Base-by-base conservation (phyloP, 2,113 vertebrate species). In the Pollachius pollachius region DNA sequence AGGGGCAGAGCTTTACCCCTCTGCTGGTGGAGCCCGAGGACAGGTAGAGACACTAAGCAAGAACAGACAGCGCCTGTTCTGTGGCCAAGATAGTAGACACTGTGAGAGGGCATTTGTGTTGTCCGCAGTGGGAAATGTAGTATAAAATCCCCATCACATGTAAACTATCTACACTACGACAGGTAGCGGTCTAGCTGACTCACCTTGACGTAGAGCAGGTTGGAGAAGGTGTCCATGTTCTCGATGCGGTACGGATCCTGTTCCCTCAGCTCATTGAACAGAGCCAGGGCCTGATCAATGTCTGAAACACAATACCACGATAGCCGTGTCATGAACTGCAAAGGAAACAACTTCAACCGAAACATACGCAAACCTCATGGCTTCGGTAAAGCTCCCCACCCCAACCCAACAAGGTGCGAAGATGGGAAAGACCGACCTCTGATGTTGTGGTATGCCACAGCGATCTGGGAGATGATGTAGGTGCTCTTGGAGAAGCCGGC, bases 211-310 rank as follows among this genome's bases (percentile, higher is more conserved):
- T 99, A 99, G 0, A 99, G 93, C 67, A 99, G 90, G 79, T 99
- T 99, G 70, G 97, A 99, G 82, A 99, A 98, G 8, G 97, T 99
- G 85, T 99, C 97, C 97, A 99, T 99, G 88, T 99, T 99, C 89
- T 99, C 97, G 77, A 99, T 99, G 74, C 97, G 94, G 81, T 95
- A 99, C 6, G 97, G 97, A 85, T 99, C 97, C 88, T 97, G 95
- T 71, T 97, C 95, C 75, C 97, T 94, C 76, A 99, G 78, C 79
- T 98, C 95, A 3, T 97, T 98, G 80, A 99, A 99, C 81, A 99
- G 93, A 81, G 96, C 94, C 80, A 99, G 89, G 23, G 97, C 97
- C 91, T 98, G 96, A 82, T 99, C 97, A 56, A 99, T 99, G 91
- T 99, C 97, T 99, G 88, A 54, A 71, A 84, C 78, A 84, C 52